Evolutionary conservation across 2,113 vertebrate species (phyloP).

Genomic region (Malaclemys terrapin): DNA sequence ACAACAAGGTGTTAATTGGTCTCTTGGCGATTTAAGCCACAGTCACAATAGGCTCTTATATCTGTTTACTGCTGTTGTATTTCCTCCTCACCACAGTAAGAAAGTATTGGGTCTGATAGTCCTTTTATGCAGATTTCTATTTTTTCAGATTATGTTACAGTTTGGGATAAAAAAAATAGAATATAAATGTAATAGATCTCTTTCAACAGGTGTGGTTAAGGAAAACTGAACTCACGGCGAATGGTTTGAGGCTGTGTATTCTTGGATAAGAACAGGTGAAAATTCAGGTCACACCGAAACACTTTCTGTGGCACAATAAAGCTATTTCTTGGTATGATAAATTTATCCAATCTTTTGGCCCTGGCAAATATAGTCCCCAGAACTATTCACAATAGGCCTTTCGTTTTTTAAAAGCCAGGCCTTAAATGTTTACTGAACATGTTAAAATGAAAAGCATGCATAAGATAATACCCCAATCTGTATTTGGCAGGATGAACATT

Average conservation of each 20-base stretch:
- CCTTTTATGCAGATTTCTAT: slow-evolving; percentile 12
- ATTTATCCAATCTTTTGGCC: slow-evolving; percentile 16
- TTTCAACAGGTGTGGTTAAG: background rate
- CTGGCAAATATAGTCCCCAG: slow-evolving; percentile 24
- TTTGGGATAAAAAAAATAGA: background rate
- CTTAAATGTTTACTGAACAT: background rate
- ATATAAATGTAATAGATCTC: background rate
- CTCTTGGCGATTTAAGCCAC: slow-evolving; percentile 67
- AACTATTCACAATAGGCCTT: background rate
- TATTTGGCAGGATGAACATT: background rate
- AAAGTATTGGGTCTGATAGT: slow-evolving; percentile 37
- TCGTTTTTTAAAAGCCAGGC: background rate
- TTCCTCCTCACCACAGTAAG: slow-evolving; percentile 62
- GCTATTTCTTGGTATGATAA: background rate
- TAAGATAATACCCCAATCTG: background rate
- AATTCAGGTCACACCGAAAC: slow-evolving; percentile 16
- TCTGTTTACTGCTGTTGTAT: slow-evolving; percentile 64
- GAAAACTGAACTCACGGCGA: background rate
- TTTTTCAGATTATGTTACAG: background rate
- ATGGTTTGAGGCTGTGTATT: background rate
- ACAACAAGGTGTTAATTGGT: slow-evolving; percentile 79
- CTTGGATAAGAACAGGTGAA: background rate
- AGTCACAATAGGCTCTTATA: slow-evolving; percentile 46
- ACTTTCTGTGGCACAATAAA: slow-evolving; percentile 33
- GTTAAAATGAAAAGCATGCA: background rate